Conservation (phyloP, 2,113 vertebrate species). For the Gymnogyps californianus region DNA sequence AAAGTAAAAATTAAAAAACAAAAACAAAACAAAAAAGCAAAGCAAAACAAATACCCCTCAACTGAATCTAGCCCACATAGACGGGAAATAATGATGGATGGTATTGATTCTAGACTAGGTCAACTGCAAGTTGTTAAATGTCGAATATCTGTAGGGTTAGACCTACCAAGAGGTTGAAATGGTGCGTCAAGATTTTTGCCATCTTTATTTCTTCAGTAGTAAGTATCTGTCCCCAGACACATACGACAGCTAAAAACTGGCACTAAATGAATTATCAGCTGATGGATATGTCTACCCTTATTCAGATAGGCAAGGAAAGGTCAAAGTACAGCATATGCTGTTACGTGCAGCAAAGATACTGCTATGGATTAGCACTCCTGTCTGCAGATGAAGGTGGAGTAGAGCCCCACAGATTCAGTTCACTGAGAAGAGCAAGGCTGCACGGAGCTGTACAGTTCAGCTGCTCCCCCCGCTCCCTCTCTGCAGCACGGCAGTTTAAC, state of each 20-base stretch:
- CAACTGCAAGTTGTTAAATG: not conserved
- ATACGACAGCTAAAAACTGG: not conserved
- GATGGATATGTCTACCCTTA: not conserved
- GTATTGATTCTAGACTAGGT: not conserved
- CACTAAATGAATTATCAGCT: not conserved
- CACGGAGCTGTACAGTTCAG: not conserved
- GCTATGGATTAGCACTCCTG: not conserved
- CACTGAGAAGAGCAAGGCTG: not conserved
- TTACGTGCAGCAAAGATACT: not conserved
- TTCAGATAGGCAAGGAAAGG: not conserved
- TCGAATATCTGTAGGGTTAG: not conserved
- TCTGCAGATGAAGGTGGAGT: not conserved
- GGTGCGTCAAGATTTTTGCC: not conserved
- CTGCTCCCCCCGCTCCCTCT: accelerated
- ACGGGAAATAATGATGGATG: not conserved
- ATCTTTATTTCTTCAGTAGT: not conserved
- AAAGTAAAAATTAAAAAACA: not conserved
- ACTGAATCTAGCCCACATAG: accelerated
- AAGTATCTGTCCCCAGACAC: not conserved
- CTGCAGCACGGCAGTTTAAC: not conserved
- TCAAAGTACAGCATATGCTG: not conserved
- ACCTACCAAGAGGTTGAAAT: not conserved
- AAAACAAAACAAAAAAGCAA: not conserved
- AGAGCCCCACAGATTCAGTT: not conserved
- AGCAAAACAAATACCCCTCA: accelerated